Conservation (phyloP, 2,888 invertebrate species). For the Diplazon laetatorius region DNA sequence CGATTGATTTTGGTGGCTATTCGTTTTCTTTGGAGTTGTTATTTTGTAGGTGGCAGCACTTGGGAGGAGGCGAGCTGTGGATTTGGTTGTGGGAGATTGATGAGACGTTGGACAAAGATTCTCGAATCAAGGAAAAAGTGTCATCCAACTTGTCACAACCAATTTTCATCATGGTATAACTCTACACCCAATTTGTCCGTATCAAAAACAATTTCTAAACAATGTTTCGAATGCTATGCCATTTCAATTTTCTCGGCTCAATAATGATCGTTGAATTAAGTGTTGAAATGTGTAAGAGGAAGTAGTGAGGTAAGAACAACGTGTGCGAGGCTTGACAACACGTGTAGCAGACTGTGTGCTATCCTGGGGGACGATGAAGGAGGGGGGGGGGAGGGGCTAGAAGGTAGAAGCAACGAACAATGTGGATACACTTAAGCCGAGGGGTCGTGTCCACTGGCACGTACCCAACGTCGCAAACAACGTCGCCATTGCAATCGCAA, state of each 20-base stretch:
- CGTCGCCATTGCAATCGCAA: slow-evolving; percentile 13
- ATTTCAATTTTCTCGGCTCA: no score
- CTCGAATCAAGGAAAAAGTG: neutral
- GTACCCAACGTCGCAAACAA: slow-evolving; percentile 62
- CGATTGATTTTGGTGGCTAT: no score
- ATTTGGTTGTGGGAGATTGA: neutral
- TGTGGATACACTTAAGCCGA: slow-evolving; percentile 70
- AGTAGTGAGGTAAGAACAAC: slow-evolving; percentile 21
- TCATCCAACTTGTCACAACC: no score
- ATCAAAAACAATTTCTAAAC: no score
- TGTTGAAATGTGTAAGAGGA: neutral
- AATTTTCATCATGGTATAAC: no score
- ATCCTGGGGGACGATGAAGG: slow-evolving; percentile 33
- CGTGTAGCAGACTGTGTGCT: slow-evolving; percentile 52
- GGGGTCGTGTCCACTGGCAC: slow-evolving; percentile 69
- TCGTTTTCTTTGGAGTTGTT: no score
- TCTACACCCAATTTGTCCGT: no score
- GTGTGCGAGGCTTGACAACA: slow-evolving; percentile 37
- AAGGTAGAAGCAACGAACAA: slow-evolving; percentile 43
- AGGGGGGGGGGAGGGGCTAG: slow-evolving; percentile 20
- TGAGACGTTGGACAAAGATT: neutral
- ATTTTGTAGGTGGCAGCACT: no score
- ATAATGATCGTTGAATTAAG: slow-evolving; percentile 6
- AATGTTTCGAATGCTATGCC: no score
- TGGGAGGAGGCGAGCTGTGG: no score